phyloP scores from a whole-genome alignment of 1,140 invertebrate genomes.

The Drosophila miranda region DNA sequence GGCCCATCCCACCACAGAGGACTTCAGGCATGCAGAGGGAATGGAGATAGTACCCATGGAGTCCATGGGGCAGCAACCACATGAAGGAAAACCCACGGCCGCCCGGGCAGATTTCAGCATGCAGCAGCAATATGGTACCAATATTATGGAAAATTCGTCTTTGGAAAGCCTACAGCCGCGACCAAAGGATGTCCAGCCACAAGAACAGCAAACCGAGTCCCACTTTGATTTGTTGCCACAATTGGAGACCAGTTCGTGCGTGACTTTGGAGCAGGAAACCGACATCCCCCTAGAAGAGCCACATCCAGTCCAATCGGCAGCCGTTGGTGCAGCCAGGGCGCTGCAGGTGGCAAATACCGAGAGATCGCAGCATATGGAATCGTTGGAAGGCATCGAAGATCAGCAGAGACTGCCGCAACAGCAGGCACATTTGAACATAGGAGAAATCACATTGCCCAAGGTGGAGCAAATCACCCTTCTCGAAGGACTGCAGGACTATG shows the following conservation, averaged over 20 bases:
- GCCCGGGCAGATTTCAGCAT: constrained; percentile 46
- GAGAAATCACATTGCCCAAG: constrained; percentile 45
- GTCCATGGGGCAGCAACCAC: constrained; percentile 14
- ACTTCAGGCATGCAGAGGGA: constrained; percentile 41
- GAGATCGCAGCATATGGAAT: constrained; percentile 45
- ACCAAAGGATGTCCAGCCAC: background rate
- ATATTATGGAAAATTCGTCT: constrained; percentile 41
- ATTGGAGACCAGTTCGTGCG: constrained; percentile 37
- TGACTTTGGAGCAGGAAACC: constrained; percentile 54
- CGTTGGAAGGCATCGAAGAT: constrained; percentile 23
- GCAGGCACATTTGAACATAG: constrained; percentile 42
- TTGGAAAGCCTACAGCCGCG: constrained; percentile 44
- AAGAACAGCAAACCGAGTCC: constrained; percentile 17
- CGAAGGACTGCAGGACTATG: constrained; percentile 43
- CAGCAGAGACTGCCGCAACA: constrained; percentile 9
- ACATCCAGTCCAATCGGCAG: constrained; percentile 27
- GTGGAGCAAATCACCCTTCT: constrained; percentile 22
- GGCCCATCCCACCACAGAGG: constrained; percentile 32
- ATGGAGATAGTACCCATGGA: constrained; percentile 45
- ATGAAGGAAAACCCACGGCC: constrained; percentile 32
- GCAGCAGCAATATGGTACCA: constrained; percentile 30
- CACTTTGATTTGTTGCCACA: constrained; percentile 45
- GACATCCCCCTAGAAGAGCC: constrained; percentile 15
- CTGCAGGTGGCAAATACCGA: constrained; percentile 52
- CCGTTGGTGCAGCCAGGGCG: constrained; percentile 10